phyloP scores from a whole-genome alignment of 2,888 invertebrate species.

The Automeris io region DNA sequence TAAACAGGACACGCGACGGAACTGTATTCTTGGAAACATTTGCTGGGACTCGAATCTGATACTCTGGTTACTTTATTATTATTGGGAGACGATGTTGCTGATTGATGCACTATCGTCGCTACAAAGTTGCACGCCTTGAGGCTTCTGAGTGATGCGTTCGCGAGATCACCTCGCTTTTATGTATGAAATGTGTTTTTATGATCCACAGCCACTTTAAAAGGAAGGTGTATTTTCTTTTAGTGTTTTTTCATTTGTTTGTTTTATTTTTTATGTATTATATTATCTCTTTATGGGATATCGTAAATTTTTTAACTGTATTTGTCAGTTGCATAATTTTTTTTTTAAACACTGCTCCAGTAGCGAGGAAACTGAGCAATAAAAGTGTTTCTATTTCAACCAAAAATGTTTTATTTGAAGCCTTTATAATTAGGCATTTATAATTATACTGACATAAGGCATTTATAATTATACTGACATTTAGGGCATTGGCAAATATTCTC shows the following conservation, averaged over 20 bases:
- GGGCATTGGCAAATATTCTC: no score
- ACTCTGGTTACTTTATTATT: slow-evolving; percentile 47
- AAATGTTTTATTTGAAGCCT: no score
- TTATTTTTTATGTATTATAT: not conserved
- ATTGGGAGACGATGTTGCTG: slow-evolving; percentile 39
- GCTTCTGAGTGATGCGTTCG: not conserved
- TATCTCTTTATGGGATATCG: no score
- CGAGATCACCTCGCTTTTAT: not conserved
- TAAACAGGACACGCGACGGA: slow-evolving; percentile 34
- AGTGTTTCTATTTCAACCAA: no score
- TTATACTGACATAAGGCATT: no score
- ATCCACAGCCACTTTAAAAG: slow-evolving; percentile 13
- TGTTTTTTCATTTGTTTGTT: not conserved
- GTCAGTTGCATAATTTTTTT: no score
- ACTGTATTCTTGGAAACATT: slow-evolving; percentile 46
- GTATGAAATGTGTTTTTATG: slow-evolving; percentile 5
- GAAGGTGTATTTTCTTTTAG: slow-evolving; percentile 15
- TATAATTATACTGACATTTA: no score
- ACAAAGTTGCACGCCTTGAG: slow-evolving; percentile 3
- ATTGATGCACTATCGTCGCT: slow-evolving; percentile 39
- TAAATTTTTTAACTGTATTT: no score
- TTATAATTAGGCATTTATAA: no score
- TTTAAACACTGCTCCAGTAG: no score
- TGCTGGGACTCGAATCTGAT: slow-evolving; percentile 44
- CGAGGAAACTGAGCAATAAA: no score